A percentile compares a stretch with the other conserved stretches of the same genome.
Evolutionary conservation across 2,888 invertebrate species (phyloP).

Genomic region (Cinara cedri): DNA sequence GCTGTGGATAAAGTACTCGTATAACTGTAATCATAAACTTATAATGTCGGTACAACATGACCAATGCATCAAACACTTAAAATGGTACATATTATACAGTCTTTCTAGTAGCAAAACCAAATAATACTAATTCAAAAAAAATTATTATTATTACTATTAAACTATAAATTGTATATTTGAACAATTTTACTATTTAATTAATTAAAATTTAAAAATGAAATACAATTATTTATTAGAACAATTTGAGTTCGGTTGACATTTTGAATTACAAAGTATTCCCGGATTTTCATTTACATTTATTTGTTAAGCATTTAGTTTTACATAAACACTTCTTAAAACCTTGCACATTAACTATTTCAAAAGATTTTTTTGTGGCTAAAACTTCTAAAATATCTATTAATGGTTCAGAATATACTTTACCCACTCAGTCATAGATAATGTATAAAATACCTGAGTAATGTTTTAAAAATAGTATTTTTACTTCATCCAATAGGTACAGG

Average conservation of each 20-base stretch:
- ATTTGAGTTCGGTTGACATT: conserved; percentile 5
- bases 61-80: conserved; percentile 17
- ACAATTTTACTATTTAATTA: no score
- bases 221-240: conserved; percentile 4
- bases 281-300: no score
- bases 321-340: no score
- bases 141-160: conserved; percentile 17
- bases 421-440: no score
- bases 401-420: no score
- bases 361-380: conserved; percentile 29
- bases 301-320: no score
- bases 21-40: conserved; percentile 9
- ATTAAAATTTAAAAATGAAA: no score
- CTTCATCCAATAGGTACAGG: no score
- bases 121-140: conserved; percentile 5
- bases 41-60: conserved; percentile 11
- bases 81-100: conserved; percentile 9
- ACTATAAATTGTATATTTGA: conserved; percentile 17
- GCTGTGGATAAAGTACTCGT: conserved; percentile 14
- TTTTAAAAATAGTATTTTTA: no score
- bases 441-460: no score
- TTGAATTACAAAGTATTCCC: conserved; percentile 28
- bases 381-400: conserved; percentile 32
- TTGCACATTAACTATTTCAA: no score
- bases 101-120: background rate